Base-by-base conservation (phyloP, 2,888 invertebrate species). In the Nyleta sp. region DNA sequence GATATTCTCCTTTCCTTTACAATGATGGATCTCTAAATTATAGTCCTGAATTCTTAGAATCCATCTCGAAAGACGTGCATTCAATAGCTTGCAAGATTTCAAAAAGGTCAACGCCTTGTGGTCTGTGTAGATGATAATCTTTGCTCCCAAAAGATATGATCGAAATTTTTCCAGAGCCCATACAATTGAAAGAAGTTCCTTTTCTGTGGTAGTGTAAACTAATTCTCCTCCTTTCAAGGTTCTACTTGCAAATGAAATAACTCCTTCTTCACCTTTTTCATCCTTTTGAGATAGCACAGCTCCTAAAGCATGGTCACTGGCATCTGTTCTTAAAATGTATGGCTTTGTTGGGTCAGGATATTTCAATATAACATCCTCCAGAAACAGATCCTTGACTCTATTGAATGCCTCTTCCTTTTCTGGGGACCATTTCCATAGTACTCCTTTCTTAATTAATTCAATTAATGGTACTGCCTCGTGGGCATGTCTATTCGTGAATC, bases 21-120 rank as follows among this genome's bases (percentile, higher is more conserved):
- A 68, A 6, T 17, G 7, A 1, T 17, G 17, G 2, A 42, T 17
- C 3, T 15, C 18, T 17, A 17, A 15, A 17, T 17, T 10, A 17
- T 17, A 17, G n/a, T 42, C 17, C n/a, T 42, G 42, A 10, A 42
- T 42, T 10, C n/a, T 18, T 6, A 42, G 10, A 10, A 81, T 59
- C 86, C 86, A 87, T 4, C 88, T 50, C 0, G 78, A 81, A 0
- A 87, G 38, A 2, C 86, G 55, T 0, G 78, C 67, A n/a, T 71
- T 42, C 2, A 81, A 38, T 5, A 88, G 50, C 20, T 82, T 73
- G 52, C 87, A 86, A 0, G 70, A 77, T 17, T 70, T 65, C 5
- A 88, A 40, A 59, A 86, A 88, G 0, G 76, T 80, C 1, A 87
- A 38, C 0, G 84, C 80, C 38, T 83, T 81, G 52, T 87, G 85